Conservation (phyloP, 2,797 vertebrate species). For the Phataginus tetradactyla region DNA sequence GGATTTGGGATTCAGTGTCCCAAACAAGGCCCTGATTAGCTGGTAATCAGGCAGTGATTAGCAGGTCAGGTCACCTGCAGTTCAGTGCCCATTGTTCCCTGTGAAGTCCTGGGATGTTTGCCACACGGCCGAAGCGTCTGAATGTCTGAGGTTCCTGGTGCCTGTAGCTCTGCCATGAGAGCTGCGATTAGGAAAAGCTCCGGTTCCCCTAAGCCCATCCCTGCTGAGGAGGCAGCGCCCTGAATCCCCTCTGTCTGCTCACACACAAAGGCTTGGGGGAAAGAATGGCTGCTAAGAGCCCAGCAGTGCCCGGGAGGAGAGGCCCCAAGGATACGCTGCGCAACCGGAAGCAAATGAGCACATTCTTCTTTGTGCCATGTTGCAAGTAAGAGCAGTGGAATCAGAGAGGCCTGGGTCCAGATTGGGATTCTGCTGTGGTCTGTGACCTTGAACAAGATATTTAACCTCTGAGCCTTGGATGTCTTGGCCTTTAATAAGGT, state of each 20-base stretch:
- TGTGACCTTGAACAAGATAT: background rate
- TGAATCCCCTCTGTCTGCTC: background rate
- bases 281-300: background rate
- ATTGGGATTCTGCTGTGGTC: background rate
- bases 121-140: conserved; percentile 36
- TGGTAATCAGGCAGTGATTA: conserved; percentile 87
- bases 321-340: background rate
- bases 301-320: background rate
- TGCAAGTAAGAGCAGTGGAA: background rate
- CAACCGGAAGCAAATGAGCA: background rate
- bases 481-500: background rate
- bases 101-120: conserved; percentile 75
- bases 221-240: rapidly evolving
- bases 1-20: conserved; percentile 83
- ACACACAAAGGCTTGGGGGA: background rate
- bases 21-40: conserved; percentile 88
- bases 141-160: conserved; percentile 25
- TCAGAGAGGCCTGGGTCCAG: background rate
- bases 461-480: background rate
- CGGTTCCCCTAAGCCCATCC: background rate
- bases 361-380: background rate
- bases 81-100: conserved; percentile 83
- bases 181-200: background rate
- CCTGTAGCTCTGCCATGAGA: background rate
- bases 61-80: conserved; percentile 85